Conservation (phyloP, 1,140 invertebrate genomes). For the Drosophila lowei region DNA sequence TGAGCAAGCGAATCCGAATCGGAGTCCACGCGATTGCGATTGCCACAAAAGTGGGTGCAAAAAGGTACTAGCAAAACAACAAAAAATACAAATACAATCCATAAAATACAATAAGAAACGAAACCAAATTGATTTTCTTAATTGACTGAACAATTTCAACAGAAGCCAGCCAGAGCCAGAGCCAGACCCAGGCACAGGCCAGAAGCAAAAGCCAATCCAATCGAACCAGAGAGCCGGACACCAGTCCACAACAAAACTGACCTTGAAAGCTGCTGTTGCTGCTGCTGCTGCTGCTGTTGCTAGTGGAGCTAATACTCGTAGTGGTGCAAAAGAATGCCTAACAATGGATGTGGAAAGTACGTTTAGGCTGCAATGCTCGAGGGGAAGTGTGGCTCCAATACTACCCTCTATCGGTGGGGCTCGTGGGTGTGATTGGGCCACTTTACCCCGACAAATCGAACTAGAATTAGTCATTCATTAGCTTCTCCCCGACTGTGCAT, state of each 20-base stretch:
- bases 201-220: conserved; percentile 20
- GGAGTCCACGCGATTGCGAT: conserved; percentile 43
- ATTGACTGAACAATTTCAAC: conserved; percentile 75
- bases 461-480: conserved; percentile 37
- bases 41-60: conserved; percentile 60
- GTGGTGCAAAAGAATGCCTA: conserved; percentile 65
- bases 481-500: conserved; percentile 8
- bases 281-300: conserved; percentile 25
- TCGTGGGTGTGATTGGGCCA: conserved; percentile 54
- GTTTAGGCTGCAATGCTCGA: neutral
- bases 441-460: conserved; percentile 39
- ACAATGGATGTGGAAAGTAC: conserved; percentile 60
- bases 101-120: conserved; percentile 36
- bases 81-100: conserved; percentile 16
- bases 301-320: neutral
- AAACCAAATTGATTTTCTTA: conserved; percentile 74
- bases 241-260: conserved; percentile 60
- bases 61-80: conserved; percentile 26
- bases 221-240: conserved; percentile 31
- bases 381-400: neutral
- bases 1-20: conserved; percentile 40
- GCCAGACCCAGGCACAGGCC: neutral
- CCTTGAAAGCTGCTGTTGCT: conserved; percentile 62
- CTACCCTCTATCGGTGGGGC: conserved; percentile 40
- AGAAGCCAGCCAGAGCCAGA: conserved; percentile 32